Evolutionary conservation across 2,797 vertebrate genomes (phyloP), one percentile per base, ranked within the genome.

Genomic region (Crypturellus tataupa): DNA sequence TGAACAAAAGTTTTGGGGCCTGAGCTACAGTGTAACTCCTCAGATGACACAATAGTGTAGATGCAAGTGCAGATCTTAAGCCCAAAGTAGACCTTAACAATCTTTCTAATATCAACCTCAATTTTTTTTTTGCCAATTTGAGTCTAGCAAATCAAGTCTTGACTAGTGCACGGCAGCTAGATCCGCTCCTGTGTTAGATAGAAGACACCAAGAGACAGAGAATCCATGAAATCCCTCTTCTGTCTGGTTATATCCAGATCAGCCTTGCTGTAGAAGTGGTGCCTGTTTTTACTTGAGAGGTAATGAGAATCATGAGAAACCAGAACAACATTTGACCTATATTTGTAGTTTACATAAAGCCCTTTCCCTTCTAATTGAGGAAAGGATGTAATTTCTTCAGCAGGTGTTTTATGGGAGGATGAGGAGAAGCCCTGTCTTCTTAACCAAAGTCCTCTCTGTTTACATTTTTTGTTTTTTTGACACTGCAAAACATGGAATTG

Each of bases 391-490:
- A 12, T 63, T 86, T 92, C 46, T 56, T 51, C 49, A 67, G 23
- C 39, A 56, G 20, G 40, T 27, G 2, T 67, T 93, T 72, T 88
- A 37, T 47, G 37, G 35, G 56, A 73, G 85, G 62, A 69, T 44
- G 8, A 90, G 33, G 8, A 69, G 2, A 29, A 53, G n/a, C n/a
- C 0, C 4, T 14, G 19, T 35, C 19, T 70, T 90, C 27, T 19
- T 59, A 39, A 58, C 17, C 0, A 1, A 86, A 81, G n/a, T 9
- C 14, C 5, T 51, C 9, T 83, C 35, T 58, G 56, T 15, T 24
- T 67, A 46, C 60, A 71, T 91, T 90, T 95, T 82, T 39, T 59
- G 24, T 44, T 37, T 64, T 73, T 68, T 17, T 64, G 47, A n/a
- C 33, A 72, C 16, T 39, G 51, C 12, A 73, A 84, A 84, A 88